Conservation (phyloP, 2,797 vertebrate species). For the Arctocebus calabarensis region DNA sequence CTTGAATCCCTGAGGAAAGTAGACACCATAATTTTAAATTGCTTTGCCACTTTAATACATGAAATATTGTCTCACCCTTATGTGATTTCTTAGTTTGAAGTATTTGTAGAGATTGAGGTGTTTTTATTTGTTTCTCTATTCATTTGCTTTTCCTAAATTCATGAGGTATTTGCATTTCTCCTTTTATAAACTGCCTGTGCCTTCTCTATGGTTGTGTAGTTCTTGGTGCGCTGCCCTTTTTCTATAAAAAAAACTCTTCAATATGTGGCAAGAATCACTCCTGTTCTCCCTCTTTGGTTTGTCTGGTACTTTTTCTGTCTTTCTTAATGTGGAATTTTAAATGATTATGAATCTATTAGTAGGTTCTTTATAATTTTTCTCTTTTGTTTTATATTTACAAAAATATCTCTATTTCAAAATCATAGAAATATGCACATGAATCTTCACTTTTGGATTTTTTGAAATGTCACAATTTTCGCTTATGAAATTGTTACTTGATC, state of each 20-base stretch:
- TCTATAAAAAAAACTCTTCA: slow-evolving; percentile 8
- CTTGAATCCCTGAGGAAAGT: neutral
- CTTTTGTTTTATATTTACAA: neutral
- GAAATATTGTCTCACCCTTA: neutral
- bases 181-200: neutral
- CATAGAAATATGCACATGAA: neutral
- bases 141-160: neutral
- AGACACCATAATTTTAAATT: neutral
- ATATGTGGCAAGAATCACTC: neutral
- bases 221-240: neutral
- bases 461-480: neutral
- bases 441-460: neutral
- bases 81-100: neutral
- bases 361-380: neutral
- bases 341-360: neutral
- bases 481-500: neutral
- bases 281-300: neutral
- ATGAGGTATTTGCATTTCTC: neutral
- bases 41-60: neutral
- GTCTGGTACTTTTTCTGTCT: neutral
- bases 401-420: neutral
- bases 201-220: neutral
- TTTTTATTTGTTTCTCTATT: neutral
- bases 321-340: neutral
- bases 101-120: neutral